A percentile compares a stretch with the other conserved stretches of the same genome.
These are phyloP conservation scores for Hypena proboscidalis DNA, from an alignment of 2,888 invertebrate genomes.

Conservation along the genomic window DNA sequence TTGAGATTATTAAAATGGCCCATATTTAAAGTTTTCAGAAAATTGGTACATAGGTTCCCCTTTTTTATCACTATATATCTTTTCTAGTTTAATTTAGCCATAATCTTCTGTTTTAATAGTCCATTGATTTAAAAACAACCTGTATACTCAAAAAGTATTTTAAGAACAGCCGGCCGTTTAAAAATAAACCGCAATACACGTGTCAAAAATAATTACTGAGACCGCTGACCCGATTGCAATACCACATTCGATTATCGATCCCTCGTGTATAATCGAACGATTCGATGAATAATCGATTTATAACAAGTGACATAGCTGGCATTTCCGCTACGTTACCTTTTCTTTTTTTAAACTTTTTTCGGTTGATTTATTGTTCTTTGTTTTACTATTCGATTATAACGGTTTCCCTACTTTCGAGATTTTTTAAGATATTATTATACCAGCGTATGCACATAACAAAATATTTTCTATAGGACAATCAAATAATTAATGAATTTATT, in stretches of 20 bases:
- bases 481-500: no score
- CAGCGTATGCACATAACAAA: no score
- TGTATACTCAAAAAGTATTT: no score
- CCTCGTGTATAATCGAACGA: conserved; percentile 38
- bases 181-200: conserved; percentile 14
- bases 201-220: conserved; percentile 37
- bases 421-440: not conserved
- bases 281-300: conserved; percentile 42
- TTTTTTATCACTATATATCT: no score
- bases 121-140: no score
- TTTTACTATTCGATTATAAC: conserved; percentile 14
- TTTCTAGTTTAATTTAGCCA: no score
- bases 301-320: conserved; percentile 36
- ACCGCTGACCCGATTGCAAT: conserved; percentile 36
- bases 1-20: no score
- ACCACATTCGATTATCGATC: conserved; percentile 33
- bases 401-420: conserved; percentile 4
- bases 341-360: conserved; percentile 20
- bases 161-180: not conserved
- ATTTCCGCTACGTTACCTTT: conserved; percentile 20
- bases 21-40: no score
- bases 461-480: no score
- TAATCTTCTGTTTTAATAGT: no score
- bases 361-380: conserved; percentile 17
- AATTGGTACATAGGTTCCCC: no score